These are phyloP conservation scores for Apoderus coryli DNA, from an alignment of 2,888 invertebrate genomes.

Conservation along the genomic window DNA sequence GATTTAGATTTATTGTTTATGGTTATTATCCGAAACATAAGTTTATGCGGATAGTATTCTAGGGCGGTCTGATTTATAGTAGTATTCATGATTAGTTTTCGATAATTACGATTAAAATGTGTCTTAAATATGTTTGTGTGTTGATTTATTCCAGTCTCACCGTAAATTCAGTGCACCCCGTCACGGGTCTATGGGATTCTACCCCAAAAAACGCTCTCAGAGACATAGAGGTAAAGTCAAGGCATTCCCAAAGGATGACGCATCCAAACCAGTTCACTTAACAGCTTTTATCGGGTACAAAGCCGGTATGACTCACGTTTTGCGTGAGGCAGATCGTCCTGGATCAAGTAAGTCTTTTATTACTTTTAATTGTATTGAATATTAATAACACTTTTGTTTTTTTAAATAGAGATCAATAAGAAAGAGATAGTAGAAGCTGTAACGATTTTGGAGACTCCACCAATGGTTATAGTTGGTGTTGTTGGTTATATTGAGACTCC, in stretches of 20 bases:
- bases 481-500: conserved; percentile 99
- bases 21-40: conserved; percentile 48
- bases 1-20: conserved; percentile 48
- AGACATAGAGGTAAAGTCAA: conserved; percentile 98
- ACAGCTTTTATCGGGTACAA: conserved; percentile 98
- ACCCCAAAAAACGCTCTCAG: conserved; percentile 93
- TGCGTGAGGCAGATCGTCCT: conserved; percentile 95
- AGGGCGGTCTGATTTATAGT: conserved; percentile 55
- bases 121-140: not conserved
- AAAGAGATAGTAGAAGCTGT: conserved; percentile 99
- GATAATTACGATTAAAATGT: not conserved
- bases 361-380: not conserved
- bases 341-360: conserved; percentile 93
- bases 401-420: conserved; percentile 84
- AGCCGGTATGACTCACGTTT: conserved; percentile 99
- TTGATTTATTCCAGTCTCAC: conserved; percentile 68
- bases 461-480: conserved; percentile 94
- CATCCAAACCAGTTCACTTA: conserved; percentile 89
- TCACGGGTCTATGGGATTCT: conserved; percentile 99
- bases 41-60: conserved; percentile 48
- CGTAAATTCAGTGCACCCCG: conserved; percentile 99
- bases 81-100: not conserved
- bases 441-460: conserved; percentile 94
- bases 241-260: conserved; percentile 98
- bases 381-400: conserved; percentile 10